A percentile compares a stretch with the other conserved stretches of the same genome.
phyloP scores from a whole-genome alignment of 2,113 vertebrate genomes.

The Nerophis lumbriciformis region DNA sequence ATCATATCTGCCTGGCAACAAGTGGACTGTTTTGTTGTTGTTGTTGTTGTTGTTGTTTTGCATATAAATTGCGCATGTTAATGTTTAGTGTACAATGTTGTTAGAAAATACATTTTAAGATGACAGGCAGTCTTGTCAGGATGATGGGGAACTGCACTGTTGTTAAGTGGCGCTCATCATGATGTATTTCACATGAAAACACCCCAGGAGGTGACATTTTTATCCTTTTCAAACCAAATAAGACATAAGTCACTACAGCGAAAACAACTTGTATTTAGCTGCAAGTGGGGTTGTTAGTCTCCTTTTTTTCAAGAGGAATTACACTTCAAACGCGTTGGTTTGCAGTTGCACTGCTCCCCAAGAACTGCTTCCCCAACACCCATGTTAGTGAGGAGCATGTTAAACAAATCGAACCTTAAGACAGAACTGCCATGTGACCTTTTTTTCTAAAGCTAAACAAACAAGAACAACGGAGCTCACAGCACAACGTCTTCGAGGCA shows the following conservation, averaged over 20 bases:
- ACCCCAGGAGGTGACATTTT: conserved; percentile 9
- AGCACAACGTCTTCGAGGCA: conserved; percentile 50
- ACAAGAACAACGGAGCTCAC: conserved; percentile 49
- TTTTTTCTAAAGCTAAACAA: conserved; percentile 18
- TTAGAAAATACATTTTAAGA: too few relatives aligned
- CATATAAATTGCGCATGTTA: too few relatives aligned
- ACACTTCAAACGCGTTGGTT: conserved; percentile 48
- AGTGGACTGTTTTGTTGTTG: too few relatives aligned
- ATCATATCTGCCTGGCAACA: too few relatives aligned
- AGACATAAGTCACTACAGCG: conserved; percentile 17
- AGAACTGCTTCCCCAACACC: conserved; percentile 61
- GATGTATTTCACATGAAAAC: not conserved
- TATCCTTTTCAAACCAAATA: conserved; percentile 32
- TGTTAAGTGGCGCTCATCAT: not conserved
- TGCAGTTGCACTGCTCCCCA: conserved; percentile 29
- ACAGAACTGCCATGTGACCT: conserved; percentile 47
- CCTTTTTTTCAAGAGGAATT: conserved; percentile 30
- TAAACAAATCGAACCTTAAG: conserved; percentile 69
- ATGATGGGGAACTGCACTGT: too few relatives aligned
- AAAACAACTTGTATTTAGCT: conserved; percentile 40
- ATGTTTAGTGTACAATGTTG: too few relatives aligned
- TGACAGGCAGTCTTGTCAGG: too few relatives aligned
- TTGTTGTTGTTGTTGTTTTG: too few relatives aligned
- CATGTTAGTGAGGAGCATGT: conserved; percentile 64
- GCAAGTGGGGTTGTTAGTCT: conserved; percentile 27